These are phyloP conservation scores for Chrysopilus asiliformis DNA, from an alignment of 2,888 invertebrate species.

Conservation along the genomic window DNA sequence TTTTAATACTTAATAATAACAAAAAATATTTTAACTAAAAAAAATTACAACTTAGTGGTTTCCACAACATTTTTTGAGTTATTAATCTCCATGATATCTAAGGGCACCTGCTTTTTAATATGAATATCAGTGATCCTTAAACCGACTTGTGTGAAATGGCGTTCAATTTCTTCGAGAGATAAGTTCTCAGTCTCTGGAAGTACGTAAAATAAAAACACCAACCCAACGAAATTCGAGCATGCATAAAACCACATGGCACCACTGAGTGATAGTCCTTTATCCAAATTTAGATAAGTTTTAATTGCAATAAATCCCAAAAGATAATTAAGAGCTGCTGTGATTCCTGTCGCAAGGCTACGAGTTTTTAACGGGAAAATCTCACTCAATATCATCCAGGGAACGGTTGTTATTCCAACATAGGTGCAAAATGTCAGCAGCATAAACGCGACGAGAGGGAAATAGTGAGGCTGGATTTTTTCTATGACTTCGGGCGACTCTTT, in stretches of 20 bases:
- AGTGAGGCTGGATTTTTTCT: constrained; percentile 2
- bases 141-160: constrained; percentile 8
- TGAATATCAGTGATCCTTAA: not conserved
- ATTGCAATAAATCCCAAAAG: constrained; percentile 39
- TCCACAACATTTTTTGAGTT: too few species aligned
- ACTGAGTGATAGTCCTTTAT: constrained; percentile 34
- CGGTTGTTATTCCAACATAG: constrained; percentile 28
- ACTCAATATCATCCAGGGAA: constrained; percentile 44
- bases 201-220: constrained; percentile 1
- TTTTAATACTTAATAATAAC: too few species aligned
- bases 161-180: constrained; percentile 12
- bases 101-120: too few species aligned
- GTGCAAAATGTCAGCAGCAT: constrained; percentile 15
- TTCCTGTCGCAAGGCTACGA: constrained; percentile 40
- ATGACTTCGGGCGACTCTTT: constrained; percentile 7
- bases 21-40: too few species aligned
- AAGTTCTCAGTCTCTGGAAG: constrained; percentile 9
- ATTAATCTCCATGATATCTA: too few species aligned
- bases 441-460: constrained; percentile 25
- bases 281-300: constrained; percentile 41
- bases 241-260: constrained; percentile 41
- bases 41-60: too few species aligned
- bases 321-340: constrained; percentile 41
- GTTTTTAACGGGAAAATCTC: constrained; percentile 43
- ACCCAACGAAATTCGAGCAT: constrained; percentile 35